Base-by-base conservation (phyloP, 1,140 invertebrate species). In the Diprion similis region DNA sequence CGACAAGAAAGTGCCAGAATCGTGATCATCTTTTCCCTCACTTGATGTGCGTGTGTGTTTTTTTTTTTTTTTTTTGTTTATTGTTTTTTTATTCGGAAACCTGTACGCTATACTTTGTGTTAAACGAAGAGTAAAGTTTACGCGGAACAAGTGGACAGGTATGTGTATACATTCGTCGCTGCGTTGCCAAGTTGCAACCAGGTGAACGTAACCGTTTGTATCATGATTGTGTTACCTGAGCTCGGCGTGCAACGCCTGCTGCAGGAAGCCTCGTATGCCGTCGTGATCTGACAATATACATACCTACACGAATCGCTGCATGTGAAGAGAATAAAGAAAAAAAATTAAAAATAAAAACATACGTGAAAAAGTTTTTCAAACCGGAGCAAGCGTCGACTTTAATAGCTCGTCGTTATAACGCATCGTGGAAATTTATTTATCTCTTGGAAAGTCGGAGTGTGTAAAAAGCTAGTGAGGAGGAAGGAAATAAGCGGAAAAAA, bases 161-260 rank as follows among this genome's bases (percentile, higher is more conserved):
- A 68, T 24, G 46, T 24, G 69, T 45, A 17, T 48, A 17, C 69
- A 46, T 70, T 46, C 70, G 10, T 17, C 24, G 46, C 71, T 66
- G 66, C 59, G 71, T 72, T 72, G 71, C 71, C 71, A 72, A 66
- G 71, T 72, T 71, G 11, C 37, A 47, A 66, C 37, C 71, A 72
- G 71, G 71, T 72, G 65, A 72, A 67, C 71, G 17, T 71, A 13
- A 68, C 46, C 71, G 51, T 72, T 72, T 24, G 51, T 19, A 37
- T 37, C 6, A 37, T 59, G 2, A 13, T 15, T 66, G 71, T 17
- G 65, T 72, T 66, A n/a, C 66, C 66, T 68, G 66, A 68, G 37
- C 37, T 15, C 6, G 11, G 51, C 11, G n/a, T 59, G 51, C 51
- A 59, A 59, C 51, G 51, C 51, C 51, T 59, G 24, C 24, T 37